Evolutionary conservation across 2,113 vertebrate species (phyloP).

Genomic region (Mixornis gularis): DNA sequence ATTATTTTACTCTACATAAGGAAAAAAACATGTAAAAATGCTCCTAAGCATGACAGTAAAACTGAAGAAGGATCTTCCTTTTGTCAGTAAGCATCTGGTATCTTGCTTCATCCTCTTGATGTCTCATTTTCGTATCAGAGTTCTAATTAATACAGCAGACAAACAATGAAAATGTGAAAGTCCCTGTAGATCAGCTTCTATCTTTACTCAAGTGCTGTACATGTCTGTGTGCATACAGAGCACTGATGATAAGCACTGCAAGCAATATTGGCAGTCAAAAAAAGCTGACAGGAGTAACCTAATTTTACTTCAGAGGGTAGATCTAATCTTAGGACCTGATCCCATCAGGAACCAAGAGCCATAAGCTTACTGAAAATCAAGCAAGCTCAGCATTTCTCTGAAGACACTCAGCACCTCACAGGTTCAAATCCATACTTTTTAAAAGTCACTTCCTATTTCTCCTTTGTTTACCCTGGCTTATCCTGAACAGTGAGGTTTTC

Average conservation of each 20-base stretch:
- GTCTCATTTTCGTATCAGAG: constrained; percentile 7
- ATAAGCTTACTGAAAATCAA: constrained; percentile 1
- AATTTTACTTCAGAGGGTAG: constrained; percentile 1
- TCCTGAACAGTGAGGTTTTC: constrained; percentile 52
- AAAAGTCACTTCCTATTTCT: constrained; percentile 46
- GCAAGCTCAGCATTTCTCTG: constrained; percentile 5
- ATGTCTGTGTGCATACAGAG: not conserved
- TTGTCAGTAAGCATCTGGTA: not conserved
- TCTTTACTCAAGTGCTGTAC: not conserved
- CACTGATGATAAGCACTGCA: not conserved
- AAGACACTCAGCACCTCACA: constrained; percentile 18
- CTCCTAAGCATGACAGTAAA: not conserved
- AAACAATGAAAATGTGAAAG: constrained; percentile 18
- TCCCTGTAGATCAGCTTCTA: not conserved
- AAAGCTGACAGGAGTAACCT: not conserved
- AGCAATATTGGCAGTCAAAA: not conserved
- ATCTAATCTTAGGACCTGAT: constrained; percentile 2
- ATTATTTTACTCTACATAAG: not conserved
- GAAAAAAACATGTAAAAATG: not conserved
- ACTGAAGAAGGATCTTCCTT: not conserved
- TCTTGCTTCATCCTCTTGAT: not conserved
- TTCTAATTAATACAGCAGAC: not conserved
- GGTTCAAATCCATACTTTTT: constrained; percentile 36
- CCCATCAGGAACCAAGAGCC: not conserved
- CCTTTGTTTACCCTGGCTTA: constrained; percentile 55